Percentiles rank a stretch among this genome's conserved stretches.
Conservation (phyloP, 2,888 invertebrate species). For the Torymus tubicola region DNA sequence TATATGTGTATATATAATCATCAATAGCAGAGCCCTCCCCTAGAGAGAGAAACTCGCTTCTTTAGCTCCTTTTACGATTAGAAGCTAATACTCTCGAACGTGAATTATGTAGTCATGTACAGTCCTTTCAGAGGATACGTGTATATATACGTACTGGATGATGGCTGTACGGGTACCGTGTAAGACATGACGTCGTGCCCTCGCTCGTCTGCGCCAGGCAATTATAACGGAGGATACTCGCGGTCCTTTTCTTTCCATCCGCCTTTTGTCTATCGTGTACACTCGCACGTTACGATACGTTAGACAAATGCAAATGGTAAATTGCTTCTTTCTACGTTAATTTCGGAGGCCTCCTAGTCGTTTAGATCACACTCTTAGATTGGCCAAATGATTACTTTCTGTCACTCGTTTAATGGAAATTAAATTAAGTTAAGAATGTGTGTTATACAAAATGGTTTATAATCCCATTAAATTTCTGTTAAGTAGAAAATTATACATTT, state of each 20-base stretch:
- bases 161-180: background rate
- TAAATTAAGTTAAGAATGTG: no score
- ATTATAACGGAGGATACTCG: slow-evolving; percentile 44
- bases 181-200: background rate
- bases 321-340: slow-evolving; percentile 3
- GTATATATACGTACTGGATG: no score
- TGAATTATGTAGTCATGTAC: slow-evolving; percentile 40
- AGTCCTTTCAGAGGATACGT: background rate
- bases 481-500: no score
- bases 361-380: no score
- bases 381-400: no score
- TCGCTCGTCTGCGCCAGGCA: slow-evolving; percentile 11
- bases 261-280: slow-evolving; percentile 26
- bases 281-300: background rate
- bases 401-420: no score
- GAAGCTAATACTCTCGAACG: slow-evolving; percentile 29
- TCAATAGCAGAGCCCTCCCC: no score
- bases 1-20: no score
- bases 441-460: no score
- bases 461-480: no score
- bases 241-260: slow-evolving; percentile 20
- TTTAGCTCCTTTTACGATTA: slow-evolving; percentile 31
- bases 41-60: background rate
- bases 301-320: background rate
- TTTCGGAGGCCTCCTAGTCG: background rate